Base-by-base conservation (phyloP, 2,113 vertebrate species). In the Cinclus mexicanus region DNA sequence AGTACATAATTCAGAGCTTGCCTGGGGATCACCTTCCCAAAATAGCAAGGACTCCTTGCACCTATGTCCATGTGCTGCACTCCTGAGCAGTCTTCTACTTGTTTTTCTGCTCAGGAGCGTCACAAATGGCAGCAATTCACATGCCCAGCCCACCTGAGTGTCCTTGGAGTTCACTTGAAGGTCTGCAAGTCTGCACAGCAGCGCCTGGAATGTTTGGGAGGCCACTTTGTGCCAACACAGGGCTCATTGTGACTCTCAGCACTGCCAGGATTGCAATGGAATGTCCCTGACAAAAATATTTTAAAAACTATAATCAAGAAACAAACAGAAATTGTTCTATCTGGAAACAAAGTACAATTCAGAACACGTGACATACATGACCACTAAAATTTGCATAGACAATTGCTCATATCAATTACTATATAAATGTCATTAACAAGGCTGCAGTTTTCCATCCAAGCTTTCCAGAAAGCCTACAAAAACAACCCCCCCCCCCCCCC, bases 141-240 rank as follows among this genome's bases (percentile, higher is more conserved):
- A 3, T 17, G 23, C 29, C 18, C 47, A 70, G 11, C 46, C 47
- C 42, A 21, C 31, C 25, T 19, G 5, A 20, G 24, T 15, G 10
- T 31, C 55, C 63, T 41, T 20, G 35, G 14, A 5, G 10, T 17
- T 64, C 46, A 12, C 41, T 3, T 21, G 24, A 60, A 71, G 2
- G 4, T 31, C 33, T 52, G 25, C 39, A 61, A 29, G 25, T 4
- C 52, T 37, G 47, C 76, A 46, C 9, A 81, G 56, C 84, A 53
- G 67, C n/a, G 21, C 1, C 0, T 10, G 59, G 28, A 21, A 3
- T 2, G 2, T 41, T 9, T 47, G 39, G n/a, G 13, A 17, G n/a
- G 12, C 64, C 26, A 5, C 47, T 56, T 18, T 5, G 24, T 41
- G 46, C 17, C 29, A 8, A 3, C 5, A 20, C 20, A 37, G 35